These are phyloP conservation scores for Julus scanicus DNA, from an alignment of 2,888 invertebrate species.

Conservation along the genomic window DNA sequence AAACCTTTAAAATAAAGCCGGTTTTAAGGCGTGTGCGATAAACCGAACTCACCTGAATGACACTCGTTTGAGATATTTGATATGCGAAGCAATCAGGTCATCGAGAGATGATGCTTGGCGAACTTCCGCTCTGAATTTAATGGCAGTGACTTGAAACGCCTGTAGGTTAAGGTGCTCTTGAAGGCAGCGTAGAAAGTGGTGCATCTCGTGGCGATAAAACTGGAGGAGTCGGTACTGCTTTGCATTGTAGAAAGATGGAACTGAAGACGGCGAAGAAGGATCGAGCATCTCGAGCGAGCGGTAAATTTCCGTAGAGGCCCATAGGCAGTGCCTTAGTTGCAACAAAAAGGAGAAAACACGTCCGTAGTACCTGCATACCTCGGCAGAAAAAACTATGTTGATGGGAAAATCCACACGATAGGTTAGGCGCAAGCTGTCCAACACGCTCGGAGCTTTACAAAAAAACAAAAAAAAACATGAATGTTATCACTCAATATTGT, in stretches of 20 bases:
- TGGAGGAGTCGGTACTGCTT: constrained; percentile 21
- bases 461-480: not conserved
- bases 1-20: not conserved
- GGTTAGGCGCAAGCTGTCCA: not conserved
- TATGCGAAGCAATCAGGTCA: not conserved
- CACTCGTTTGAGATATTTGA: not conserved
- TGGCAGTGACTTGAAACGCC: constrained; percentile 27
- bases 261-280: not conserved
- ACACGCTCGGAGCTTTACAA: not conserved
- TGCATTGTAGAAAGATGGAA: not conserved
- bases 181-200: constrained; percentile 38
- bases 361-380: not conserved
- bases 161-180: constrained; percentile 29
- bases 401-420: constrained; percentile 44
- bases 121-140: constrained; percentile 19
- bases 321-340: not conserved
- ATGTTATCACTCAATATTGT: no score
- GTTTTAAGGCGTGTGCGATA: not conserved
- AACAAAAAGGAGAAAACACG: constrained; percentile 11
- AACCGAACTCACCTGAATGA: not conserved
- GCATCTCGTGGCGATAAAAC: constrained; percentile 49
- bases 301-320: constrained; percentile 32
- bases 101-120: not conserved
- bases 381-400: not conserved
- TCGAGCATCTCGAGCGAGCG: not conserved